phyloP scores from a whole-genome alignment of 2,797 vertebrate genomes.

The Darevskia nairensis region DNA sequence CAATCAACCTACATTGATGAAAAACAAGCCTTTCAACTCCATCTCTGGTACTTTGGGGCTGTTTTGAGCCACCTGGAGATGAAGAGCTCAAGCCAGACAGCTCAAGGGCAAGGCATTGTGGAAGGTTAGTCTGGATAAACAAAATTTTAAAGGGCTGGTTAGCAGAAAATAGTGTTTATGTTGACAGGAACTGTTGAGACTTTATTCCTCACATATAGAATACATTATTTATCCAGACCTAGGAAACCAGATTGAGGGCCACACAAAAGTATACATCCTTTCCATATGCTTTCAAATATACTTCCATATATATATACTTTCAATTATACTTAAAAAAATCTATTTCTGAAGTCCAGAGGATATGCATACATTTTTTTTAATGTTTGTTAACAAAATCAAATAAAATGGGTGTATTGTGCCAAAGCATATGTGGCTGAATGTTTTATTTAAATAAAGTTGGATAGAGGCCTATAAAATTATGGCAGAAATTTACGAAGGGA shows the following conservation, averaged over 20 bases:
- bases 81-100: neutral
- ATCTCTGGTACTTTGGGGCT: neutral
- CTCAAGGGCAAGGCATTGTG: neutral
- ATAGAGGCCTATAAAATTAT: neutral
- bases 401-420: neutral
- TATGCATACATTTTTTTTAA: neutral
- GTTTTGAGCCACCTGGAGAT: neutral
- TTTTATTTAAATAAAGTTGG: neutral
- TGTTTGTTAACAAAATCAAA: neutral
- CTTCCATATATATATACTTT: too few relatives aligned
- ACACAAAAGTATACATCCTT: neutral
- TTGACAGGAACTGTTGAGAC: neutral
- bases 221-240: neutral
- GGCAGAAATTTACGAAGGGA: too few relatives aligned
- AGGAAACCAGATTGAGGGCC: neutral
- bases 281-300: too few relatives aligned
- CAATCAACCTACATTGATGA: neutral
- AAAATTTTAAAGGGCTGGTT: neutral
- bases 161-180: neutral
- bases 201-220: neutral
- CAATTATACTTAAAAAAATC: too few relatives aligned
- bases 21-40: neutral
- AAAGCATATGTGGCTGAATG: neutral
- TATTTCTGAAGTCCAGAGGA: neutral
- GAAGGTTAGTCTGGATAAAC: neutral